phyloP scores from a whole-genome alignment of 2,797 vertebrate genomes.

The Tauraco hartlaubi region DNA sequence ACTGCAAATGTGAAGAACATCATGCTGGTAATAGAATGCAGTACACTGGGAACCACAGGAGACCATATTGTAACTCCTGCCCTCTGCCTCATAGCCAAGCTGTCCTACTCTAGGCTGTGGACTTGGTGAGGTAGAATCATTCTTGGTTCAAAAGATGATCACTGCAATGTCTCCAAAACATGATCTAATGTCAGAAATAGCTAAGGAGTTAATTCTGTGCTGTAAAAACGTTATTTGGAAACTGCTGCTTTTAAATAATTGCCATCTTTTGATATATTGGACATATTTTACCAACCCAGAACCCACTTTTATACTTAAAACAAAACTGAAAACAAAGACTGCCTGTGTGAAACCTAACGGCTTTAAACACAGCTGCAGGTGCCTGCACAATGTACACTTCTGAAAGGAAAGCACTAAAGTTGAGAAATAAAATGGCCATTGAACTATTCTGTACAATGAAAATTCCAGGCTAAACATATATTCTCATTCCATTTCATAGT shows the following conservation, averaged over 20 bases:
- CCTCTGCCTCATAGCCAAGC: neutral
- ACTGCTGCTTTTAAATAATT: conserved; percentile 21
- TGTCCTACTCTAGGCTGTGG: neutral
- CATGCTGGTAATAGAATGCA: neutral
- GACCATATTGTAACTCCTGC: neutral
- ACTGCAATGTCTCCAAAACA: neutral
- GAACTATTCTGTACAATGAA: neutral
- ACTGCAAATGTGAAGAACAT: neutral
- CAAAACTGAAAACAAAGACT: conserved; percentile 43
- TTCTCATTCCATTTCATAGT: neutral
- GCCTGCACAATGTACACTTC: neutral
- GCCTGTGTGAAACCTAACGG: neutral
- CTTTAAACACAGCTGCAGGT: conserved; percentile 44
- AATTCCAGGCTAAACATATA: neutral
- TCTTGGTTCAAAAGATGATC: neutral
- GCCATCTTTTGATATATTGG: neutral
- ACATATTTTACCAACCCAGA: neutral
- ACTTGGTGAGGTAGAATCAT: neutral
- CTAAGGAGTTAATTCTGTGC: neutral
- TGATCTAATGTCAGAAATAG: neutral
- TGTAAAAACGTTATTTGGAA: neutral
- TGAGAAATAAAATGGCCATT: neutral
- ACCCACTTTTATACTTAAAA: conserved; percentile 20
- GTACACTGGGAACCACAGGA: neutral
- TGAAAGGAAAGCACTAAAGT: neutral